phyloP scores from a whole-genome alignment of 1,140 invertebrate genomes.

The Epicauta chinensis region DNA sequence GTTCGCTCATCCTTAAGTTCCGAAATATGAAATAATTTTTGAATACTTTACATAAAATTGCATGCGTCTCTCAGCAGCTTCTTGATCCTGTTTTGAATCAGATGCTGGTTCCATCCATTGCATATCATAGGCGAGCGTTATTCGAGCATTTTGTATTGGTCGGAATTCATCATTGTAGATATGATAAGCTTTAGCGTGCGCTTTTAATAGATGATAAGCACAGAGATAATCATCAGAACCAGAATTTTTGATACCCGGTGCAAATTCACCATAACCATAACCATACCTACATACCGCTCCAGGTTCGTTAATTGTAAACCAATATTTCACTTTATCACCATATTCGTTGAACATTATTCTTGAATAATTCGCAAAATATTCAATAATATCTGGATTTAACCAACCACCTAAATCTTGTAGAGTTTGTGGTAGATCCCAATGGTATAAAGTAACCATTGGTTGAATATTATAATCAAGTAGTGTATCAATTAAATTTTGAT shows the following conservation, averaged over 20 bases:
- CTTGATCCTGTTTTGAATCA: slow-evolving; percentile 39
- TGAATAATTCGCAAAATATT: slow-evolving; percentile 39
- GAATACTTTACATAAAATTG: slow-evolving; percentile 40
- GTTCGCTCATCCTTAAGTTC: no score
- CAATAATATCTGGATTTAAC: slow-evolving; percentile 33
- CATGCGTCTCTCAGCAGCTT: slow-evolving; percentile 44
- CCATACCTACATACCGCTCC: slow-evolving; percentile 32
- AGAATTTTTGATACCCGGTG: slow-evolving; percentile 23
- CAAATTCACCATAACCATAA: slow-evolving; percentile 24
- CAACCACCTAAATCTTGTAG: slow-evolving; percentile 38
- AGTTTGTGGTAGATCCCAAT: slow-evolving; percentile 38
- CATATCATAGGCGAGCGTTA: neutral
- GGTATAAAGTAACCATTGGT: slow-evolving; percentile 52
- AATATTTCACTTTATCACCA: slow-evolving; percentile 41
- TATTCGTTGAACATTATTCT: slow-evolving; percentile 24
- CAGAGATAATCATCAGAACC: slow-evolving; percentile 29
- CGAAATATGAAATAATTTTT: slow-evolving; percentile 30
- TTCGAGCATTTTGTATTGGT: slow-evolving; percentile 20
- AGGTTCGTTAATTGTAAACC: slow-evolving; percentile 49
- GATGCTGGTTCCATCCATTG: slow-evolving; percentile 34
- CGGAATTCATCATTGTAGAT: slow-evolving; percentile 31
- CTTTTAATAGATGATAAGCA: slow-evolving; percentile 26
- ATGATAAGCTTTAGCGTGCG: slow-evolving; percentile 27
- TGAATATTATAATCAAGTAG: slow-evolving; percentile 52
- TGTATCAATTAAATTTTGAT: slow-evolving; percentile 55